These are phyloP conservation scores for Picus viridis DNA, from an alignment of 2,797 vertebrate species.

Conservation along the genomic window DNA sequence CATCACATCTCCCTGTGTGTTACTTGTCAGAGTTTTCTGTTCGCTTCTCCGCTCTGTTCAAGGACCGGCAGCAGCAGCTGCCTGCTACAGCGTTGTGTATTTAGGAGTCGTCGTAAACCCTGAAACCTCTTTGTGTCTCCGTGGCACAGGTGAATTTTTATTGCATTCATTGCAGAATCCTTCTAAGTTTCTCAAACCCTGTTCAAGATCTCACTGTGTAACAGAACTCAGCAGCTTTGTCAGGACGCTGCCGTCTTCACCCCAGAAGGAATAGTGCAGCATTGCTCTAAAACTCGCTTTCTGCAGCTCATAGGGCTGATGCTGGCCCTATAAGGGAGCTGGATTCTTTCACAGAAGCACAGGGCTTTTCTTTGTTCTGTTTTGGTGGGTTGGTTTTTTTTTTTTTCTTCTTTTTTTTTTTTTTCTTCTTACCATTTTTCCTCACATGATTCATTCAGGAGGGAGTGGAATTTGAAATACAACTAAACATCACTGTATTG, in stretches of 20 bases:
- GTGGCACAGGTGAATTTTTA: slow-evolving; percentile 46
- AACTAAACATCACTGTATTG: slow-evolving; percentile 74
- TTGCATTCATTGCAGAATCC: slow-evolving; percentile 38
- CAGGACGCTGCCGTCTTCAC: slow-evolving; percentile 2
- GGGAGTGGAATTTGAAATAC: slow-evolving; percentile 72
- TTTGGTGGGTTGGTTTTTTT: not conserved
- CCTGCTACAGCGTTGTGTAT: not conserved
- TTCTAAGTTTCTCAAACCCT: slow-evolving; percentile 36
- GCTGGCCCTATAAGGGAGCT: slow-evolving; percentile 54
- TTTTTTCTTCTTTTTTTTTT: slow-evolving; percentile 19
- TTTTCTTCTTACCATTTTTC: slow-evolving; percentile 27
- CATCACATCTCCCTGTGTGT: not conserved
- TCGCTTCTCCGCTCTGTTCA: slow-evolving; percentile 38
- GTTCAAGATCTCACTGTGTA: slow-evolving; percentile 62
- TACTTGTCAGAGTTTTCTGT: slow-evolving; percentile 33
- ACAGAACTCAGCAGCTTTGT: slow-evolving; percentile 41
- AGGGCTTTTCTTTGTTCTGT: slow-evolving; percentile 59
- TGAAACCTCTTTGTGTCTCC: slow-evolving; percentile 40
- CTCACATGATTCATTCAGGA: slow-evolving; percentile 68
- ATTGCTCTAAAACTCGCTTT: slow-evolving; percentile 35
- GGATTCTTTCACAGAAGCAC: slow-evolving; percentile 68
- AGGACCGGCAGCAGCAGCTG: slow-evolving; percentile 57
- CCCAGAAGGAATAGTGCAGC: slow-evolving; percentile 23
- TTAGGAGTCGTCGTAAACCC: slow-evolving; percentile 18
- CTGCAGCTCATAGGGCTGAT: not conserved